These are phyloP conservation scores for Actinia tenebrosa DNA, from an alignment of 64 coral and sea anemone genomes.

Conservation along the genomic window DNA sequence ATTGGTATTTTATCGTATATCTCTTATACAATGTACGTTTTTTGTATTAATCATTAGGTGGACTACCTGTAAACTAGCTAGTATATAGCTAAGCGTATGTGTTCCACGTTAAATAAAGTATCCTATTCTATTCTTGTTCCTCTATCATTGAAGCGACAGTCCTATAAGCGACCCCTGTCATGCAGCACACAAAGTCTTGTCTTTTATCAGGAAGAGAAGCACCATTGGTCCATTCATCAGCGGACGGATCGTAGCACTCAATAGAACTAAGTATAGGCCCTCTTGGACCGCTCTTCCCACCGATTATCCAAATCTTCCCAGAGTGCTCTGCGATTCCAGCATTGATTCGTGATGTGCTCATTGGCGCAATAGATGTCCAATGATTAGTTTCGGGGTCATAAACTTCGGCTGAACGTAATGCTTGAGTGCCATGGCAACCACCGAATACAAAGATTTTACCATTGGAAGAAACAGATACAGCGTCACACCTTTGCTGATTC, in stretches of 20 bases:
- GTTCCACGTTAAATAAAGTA: no score
- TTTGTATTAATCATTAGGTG: no score
- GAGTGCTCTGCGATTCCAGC: constrained; percentile 20
- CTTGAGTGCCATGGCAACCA: constrained; percentile 32
- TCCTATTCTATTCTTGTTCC: background rate
- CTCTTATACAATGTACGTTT: no score
- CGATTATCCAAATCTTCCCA: constrained; percentile 48
- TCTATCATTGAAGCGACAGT: constrained; percentile 7
- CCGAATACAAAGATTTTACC: constrained; percentile 37
- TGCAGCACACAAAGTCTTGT: constrained; percentile 21
- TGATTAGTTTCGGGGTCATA: constrained; percentile 29
- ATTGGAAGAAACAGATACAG: constrained; percentile 19
- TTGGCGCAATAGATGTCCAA: constrained; percentile 33
- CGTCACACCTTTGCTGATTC: constrained; percentile 28
- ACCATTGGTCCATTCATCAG: constrained; percentile 32
- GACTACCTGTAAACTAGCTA: no score
- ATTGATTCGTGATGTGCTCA: constrained; percentile 26
- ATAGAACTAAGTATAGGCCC: constrained; percentile 15
- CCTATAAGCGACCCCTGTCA: constrained; percentile 17
- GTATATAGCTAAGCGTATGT: no score
- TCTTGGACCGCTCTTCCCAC: constrained; percentile 23
- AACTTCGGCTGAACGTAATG: constrained; percentile 24
- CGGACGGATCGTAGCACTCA: constrained; percentile 41
- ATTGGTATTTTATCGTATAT: no score
- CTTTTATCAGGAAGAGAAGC: constrained; percentile 33